These are phyloP conservation scores for Cephus spinipes DNA, from an alignment of 2,888 invertebrate species.

Conservation along the genomic window DNA sequence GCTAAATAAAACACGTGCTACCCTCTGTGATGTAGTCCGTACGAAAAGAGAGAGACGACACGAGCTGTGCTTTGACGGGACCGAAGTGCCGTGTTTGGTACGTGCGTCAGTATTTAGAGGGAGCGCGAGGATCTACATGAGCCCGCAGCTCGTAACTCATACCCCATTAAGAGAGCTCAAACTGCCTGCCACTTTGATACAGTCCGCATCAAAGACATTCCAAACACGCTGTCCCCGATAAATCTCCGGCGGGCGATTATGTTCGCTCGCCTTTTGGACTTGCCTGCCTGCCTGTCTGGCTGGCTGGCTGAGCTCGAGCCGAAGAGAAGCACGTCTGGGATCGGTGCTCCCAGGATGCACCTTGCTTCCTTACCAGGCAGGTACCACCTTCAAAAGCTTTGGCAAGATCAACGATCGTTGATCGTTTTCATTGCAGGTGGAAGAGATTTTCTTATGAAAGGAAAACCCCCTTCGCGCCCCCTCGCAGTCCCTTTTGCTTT, in stretches of 20 bases:
- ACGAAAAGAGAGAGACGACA: constrained; percentile 14
- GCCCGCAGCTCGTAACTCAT: constrained; percentile 58
- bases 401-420: background rate
- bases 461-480: too few species aligned
- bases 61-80: constrained; percentile 35
- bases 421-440: background rate
- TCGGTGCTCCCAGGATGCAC: background rate
- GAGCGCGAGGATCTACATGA: constrained; percentile 29
- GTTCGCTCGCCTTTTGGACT: constrained; percentile 3
- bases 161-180: constrained; percentile 61
- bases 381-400: background rate
- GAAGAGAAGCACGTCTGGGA: background rate
- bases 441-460: background rate
- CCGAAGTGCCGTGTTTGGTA: constrained; percentile 28
- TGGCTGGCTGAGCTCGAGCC: background rate
- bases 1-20: constrained; percentile 7
- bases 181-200: constrained; percentile 62
- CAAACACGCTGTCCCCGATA: constrained; percentile 47
- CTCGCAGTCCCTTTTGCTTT: background rate
- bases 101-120: constrained; percentile 2
- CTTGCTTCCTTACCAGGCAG: background rate
- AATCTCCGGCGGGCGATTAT: constrained; percentile 38
- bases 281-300: background rate
- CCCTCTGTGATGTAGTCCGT: background rate
- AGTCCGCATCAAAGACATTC: constrained; percentile 64